Evolutionary conservation across 2,113 vertebrate species (phyloP).

Genomic region (Melanocharis versteri): DNA sequence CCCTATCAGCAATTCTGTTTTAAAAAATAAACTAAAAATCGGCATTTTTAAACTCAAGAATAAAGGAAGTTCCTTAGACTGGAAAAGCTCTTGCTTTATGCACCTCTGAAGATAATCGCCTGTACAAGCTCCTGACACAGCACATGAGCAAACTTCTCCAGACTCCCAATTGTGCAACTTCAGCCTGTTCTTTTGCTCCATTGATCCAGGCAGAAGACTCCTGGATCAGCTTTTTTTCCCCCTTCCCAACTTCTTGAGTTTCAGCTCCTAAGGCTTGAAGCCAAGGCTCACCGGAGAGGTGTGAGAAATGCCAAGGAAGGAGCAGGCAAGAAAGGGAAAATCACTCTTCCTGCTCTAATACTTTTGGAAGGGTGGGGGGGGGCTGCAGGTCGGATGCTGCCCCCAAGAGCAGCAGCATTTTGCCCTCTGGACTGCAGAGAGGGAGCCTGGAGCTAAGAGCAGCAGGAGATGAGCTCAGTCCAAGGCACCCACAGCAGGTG

Average conservation of each 20-base stretch:
- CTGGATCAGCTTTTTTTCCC: neutral
- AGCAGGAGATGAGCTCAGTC: neutral
- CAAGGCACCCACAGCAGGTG: neutral
- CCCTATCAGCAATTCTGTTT: neutral
- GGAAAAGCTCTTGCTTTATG: neutral
- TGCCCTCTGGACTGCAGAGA: neutral
- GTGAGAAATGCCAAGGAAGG: neutral
- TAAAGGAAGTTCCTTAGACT: neutral
- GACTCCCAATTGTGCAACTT: constrained; percentile 1
- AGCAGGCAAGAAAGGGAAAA: neutral
- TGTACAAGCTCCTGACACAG: constrained; percentile 6
- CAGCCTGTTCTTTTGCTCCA: constrained; percentile 28
- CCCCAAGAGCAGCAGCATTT: neutral
- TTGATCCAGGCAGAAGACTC: constrained; percentile 25
- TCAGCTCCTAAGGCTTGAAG: neutral
- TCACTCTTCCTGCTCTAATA: neutral
- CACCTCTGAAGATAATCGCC: neutral
- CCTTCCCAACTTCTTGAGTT: neutral
- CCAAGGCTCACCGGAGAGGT: neutral
- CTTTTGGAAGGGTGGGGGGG: neutral
- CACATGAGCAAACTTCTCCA: neutral
- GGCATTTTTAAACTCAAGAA: neutral
- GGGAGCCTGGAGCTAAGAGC: neutral
- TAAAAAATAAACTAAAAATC: neutral
- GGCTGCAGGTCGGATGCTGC: neutral